Evolutionary conservation across 2,113 vertebrate genomes (phyloP).

Genomic region (Ciconia stormi): DNA sequence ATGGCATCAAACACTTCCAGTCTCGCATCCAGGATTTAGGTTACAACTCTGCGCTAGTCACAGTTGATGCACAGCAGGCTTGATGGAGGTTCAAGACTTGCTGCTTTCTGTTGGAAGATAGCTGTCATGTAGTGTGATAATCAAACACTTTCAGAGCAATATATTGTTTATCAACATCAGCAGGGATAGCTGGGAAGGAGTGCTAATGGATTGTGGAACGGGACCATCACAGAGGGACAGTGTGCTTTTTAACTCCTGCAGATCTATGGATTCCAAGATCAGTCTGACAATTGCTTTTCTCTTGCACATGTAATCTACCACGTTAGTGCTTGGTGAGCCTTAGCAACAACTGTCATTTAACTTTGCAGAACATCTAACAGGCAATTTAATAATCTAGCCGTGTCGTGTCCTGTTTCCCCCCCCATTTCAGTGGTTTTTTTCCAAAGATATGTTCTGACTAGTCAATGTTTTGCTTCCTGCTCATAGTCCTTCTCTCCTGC

Average conservation of each 20-base stretch:
- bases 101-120: not conserved
- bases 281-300: not conserved
- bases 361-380: not conserved
- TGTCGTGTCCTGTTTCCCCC: not conserved
- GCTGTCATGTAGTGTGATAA: not conserved
- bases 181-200: not conserved
- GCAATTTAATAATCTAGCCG: not conserved
- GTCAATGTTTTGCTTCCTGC: not conserved
- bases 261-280: not conserved
- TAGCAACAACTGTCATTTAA: not conserved
- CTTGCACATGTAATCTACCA: fast-evolving
- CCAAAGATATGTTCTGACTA: not conserved
- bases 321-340: fast-evolving
- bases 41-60: not conserved
- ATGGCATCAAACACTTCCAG: not conserved
- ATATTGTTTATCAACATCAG: not conserved
- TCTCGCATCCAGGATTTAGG: not conserved
- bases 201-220: not conserved
- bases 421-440: not conserved
- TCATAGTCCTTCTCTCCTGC: not conserved
- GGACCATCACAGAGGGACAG: not conserved
- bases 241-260: not conserved
- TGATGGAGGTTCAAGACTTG: not conserved
- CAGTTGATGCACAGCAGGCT: not conserved
- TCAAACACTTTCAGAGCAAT: not conserved